Evolutionary conservation across 2,888 invertebrate genomes (phyloP), one percentile per base, ranked within the genome.

Genomic region (Agonum fuliginosum): DNA sequence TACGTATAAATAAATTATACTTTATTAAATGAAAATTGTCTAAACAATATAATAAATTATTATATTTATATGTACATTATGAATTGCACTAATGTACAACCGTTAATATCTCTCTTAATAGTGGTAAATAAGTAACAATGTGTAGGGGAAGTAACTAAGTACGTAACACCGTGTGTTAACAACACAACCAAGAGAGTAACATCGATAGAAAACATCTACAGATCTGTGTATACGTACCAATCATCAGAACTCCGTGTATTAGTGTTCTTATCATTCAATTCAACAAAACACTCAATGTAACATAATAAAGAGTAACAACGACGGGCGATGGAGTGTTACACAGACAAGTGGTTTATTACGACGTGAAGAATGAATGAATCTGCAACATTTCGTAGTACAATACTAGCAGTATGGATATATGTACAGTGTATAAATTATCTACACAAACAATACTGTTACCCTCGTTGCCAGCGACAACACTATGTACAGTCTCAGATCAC

Each of bases 1-100:
- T 86, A 86, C 85, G 85, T 86, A 86, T 86, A 86, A 87, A 86
- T 86, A 87, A 87, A 86, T 86, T 85, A 86, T 85, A 83, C 83
- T 83, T 81, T 81, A 82, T 79, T 72, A 82, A 75, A 75, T 62
- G 27, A 75, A 75, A 30, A 46, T 46, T 12, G 17, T n/a, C 37
- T 75, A 46, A 62, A 75, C 75, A 75, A 65, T 65, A 65, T 62
- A 65, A 65, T 75, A 75, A 54, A 41, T 73, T 20, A 73, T 58
- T 12, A 65, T 27, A 65, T 72, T 43, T 67, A 27, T 74, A 75
- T 75, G 65, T 75, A 75, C 75, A 75, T n/a, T 43, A 72, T 72
- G 54, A 72, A 72, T 72, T 72, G 72, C 72, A 72, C 72, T 58
- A 58, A 37, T 72, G 58, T 72, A 54, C 72, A 72, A 72, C 41